Evolutionary conservation across 2,888 invertebrate species (phyloP).

Genomic region (Melikaiella ostensackeni): DNA sequence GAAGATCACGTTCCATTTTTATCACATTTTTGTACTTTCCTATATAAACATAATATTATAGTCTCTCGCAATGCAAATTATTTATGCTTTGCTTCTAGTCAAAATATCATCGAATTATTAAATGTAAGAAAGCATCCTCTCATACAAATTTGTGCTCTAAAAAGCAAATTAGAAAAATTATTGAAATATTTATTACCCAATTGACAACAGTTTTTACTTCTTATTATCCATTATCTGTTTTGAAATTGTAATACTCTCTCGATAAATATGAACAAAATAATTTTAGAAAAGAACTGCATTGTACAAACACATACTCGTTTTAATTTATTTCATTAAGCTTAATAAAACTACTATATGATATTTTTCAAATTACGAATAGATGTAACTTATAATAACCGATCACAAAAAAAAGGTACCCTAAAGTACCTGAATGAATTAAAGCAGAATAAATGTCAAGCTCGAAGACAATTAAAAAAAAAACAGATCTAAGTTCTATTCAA

Average conservation of each 20-base stretch:
- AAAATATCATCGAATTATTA: not conserved
- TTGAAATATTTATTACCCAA: not conserved
- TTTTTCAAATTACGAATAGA: not conserved
- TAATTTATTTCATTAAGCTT: too few species aligned
- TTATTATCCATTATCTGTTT: not conserved
- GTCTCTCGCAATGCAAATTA: not conserved
- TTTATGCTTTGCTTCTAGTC: conserved; percentile 17
- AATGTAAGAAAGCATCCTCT: not conserved
- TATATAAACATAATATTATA: not conserved
- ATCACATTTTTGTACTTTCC: not conserved
- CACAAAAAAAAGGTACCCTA: not conserved
- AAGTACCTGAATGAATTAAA: too few species aligned
- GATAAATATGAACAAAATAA: not conserved
- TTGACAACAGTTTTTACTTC: not conserved
- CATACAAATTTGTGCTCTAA: not conserved
- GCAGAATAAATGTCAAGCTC: not conserved
- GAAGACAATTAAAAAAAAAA: not conserved
- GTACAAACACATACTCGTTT: not conserved
- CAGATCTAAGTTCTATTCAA: not conserved
- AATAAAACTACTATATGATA: not conserved
- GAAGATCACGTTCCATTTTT: not conserved
- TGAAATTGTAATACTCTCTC: not conserved
- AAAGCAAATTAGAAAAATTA: not conserved
- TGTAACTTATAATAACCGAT: not conserved
- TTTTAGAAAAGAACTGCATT: not conserved